Evolutionary conservation across 1,140 invertebrate genomes (phyloP), one percentile per base, ranked within the genome.

Genomic region (Drosophila nebulosa): DNA sequence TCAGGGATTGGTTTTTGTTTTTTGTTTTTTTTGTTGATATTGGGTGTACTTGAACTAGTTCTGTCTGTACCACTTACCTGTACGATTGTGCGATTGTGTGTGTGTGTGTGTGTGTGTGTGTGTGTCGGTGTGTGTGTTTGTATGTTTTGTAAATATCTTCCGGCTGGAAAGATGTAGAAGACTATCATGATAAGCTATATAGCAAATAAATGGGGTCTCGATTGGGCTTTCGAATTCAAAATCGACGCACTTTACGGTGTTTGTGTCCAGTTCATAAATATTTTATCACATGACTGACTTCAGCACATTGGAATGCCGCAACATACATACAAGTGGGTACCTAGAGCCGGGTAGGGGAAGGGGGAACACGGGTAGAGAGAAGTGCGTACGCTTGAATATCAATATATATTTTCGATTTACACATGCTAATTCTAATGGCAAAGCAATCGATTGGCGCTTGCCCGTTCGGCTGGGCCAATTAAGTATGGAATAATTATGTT

Each of bases 401-500:
- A 46, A 65, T 46, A 56, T 57, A 58, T 18, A 22, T 51, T 21
- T 57, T 68, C 69, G 39, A 52, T 55, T 42, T 57, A 69, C 35
- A 70, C 59, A 75, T 74, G 72, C 64, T 75, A 62, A 75, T 46
- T 21, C 39, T 46, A 46, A 46, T 46, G 39, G 39, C 39, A 46
- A 10, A 46, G 39, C 39, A 46, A 46, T 75, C 73, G 57, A 32
- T 32, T 32, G 30, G 30, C 30, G 30, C 30, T 32, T 32, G 9
- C 3, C 12, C 30, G 30, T 32, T 12, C 30, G 10, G 55, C 42
- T 14, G 55, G 18, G 26, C 59, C 64, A 78, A 86, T 86, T 85
- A 79, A 81, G 62, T 76, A 80, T 70, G 79, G 76, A 70, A 68
- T 81, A 81, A 88, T 86, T 69, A 76, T 67, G 57, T 88, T 81